Base-by-base conservation (phyloP, 1,140 invertebrate species). In the Nylanderia fulva region DNA sequence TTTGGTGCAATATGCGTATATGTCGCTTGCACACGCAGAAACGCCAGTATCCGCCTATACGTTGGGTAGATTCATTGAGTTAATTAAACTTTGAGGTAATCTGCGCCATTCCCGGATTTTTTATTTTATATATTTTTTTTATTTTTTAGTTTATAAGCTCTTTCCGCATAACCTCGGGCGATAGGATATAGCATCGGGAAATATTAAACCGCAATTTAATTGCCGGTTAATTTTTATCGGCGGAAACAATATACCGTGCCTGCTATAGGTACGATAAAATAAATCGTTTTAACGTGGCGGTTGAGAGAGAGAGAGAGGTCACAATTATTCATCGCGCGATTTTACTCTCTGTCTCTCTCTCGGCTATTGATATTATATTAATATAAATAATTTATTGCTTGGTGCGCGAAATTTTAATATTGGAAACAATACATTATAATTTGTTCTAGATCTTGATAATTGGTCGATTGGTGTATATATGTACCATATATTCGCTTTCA, bases 1-100 rank as follows among this genome's bases (percentile, higher is more conserved):
- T 82, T 85, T 85, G 29, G 77, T 36, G 52, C 77, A 82, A 82
- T 82, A 72, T 72, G 77, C 64, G 27, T 39, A 52, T 39, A 52
- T 36, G 27, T 71, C 66, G 45, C 45, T 21, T 58, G 64, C 36
- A 29, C 52, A 61, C 74, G 68, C 69, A 61, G 69, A 88, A 88
- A 85, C 85, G 63, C 69, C 69, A 24, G 24, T 60, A 42, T 18
- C 33, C 54, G 27, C 66, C 24, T 29, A 58, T 54, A 45, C 61
- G 15, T 52, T 52, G 77, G 56, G 56, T 56, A 80, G 88, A 91
- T 90, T 90, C 76, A 83, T 85, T 29, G 69, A 82, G 90, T 90
- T 91, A 91, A 91, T 91, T 89, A 91, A 91, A 90, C 87, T 89
- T 85, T 87, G 64, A 85, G 82, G 72, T 88, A 88, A 88, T 88